A percentile compares a stretch with the other conserved stretches of the same genome.
phyloP scores from a whole-genome alignment of 2,797 vertebrate genomes.

The Onychomys torridus region DNA sequence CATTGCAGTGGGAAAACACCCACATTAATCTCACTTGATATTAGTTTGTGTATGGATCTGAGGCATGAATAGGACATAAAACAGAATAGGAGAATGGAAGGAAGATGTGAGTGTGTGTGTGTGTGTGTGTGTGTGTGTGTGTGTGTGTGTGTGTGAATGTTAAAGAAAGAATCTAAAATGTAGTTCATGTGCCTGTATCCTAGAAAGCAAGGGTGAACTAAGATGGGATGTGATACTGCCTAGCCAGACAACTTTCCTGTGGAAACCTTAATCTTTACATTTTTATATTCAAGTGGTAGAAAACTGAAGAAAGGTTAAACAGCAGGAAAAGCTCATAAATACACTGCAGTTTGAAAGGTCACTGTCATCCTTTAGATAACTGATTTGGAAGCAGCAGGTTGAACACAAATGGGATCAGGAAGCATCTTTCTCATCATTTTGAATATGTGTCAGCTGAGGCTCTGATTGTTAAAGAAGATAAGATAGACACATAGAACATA shows the following conservation, averaged over 20 bases:
- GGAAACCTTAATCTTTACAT: not conserved
- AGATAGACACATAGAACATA: not conserved
- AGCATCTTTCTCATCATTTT: not conserved
- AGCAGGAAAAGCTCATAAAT: not conserved
- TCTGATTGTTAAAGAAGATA: not conserved
- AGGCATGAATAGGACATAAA: not conserved
- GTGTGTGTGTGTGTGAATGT: not conserved
- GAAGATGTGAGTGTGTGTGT: not conserved
- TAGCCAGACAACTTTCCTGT: not conserved
- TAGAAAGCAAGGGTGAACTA: not conserved
- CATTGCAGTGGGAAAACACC: too few relatives aligned
- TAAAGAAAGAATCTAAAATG: not conserved
- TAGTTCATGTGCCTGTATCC: not conserved
- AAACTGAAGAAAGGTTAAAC: not conserved
- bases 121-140: not conserved
- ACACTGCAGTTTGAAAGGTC: not conserved
- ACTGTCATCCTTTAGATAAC: not conserved
- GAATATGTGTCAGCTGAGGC: too few relatives aligned
- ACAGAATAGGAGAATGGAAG: not conserved
- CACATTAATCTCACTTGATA: not conserved
- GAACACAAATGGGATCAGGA: not conserved
- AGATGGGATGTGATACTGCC: not conserved
- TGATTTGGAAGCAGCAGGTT: not conserved
- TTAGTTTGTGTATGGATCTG: not conserved
- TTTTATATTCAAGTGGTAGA: not conserved